Evolutionary conservation across 2,113 vertebrate species (phyloP), one percentile per base, ranked within the genome.

Genomic region (western clawed frog (Xenopus tropicalis)): DNA sequence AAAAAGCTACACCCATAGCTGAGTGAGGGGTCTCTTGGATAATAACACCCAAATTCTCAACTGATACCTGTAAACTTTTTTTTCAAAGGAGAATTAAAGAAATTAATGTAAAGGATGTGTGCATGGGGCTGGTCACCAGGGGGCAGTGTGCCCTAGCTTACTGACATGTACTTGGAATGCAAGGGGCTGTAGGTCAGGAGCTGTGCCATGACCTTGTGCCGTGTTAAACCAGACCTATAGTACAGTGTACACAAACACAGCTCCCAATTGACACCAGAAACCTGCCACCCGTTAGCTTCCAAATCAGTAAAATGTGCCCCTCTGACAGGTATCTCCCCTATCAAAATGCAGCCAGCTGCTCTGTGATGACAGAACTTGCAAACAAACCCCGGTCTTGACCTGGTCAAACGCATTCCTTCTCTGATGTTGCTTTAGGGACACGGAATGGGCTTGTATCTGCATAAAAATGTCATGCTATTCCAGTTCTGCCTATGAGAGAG

Each of bases 281-380:
- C 29, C 69, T 71, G 69, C 44, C 69, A 61, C 69, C 54, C 25
- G 44, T 72, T 24, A 20, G 42, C 63, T n/a, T 16, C 52, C 25
- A 65, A 43, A 72, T 66, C 51, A 58, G 37, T 20, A 56, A 62
- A 62, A 63, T 29, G 58, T 52, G 59, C 37, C 37, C 13, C 29
- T 42, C 7, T 43, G 25, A 16, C 70, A 21, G 58, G 24, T 46
- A 56, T 46, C 52, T 46, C 51, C 57, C 13, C 23, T 29, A 29
- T 56, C 19, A 37, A 54, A 68, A 29, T 12, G 21, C 64, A 59
- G 11, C 11, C 64, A 67, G 29, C 71, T 74, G 71, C 42, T 9
- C 11, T 23, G 71, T 57, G 61, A 73, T 73, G 62, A 73, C 14
- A 65, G 52, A 24, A n/a, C 46, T 56, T 25, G 3, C 46, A 19